Percentiles rank a stretch among this genome's conserved stretches.
These are phyloP conservation scores for Polypedilum vanderplanki DNA, from an alignment of 1,140 invertebrate species.

Conservation along the genomic window DNA sequence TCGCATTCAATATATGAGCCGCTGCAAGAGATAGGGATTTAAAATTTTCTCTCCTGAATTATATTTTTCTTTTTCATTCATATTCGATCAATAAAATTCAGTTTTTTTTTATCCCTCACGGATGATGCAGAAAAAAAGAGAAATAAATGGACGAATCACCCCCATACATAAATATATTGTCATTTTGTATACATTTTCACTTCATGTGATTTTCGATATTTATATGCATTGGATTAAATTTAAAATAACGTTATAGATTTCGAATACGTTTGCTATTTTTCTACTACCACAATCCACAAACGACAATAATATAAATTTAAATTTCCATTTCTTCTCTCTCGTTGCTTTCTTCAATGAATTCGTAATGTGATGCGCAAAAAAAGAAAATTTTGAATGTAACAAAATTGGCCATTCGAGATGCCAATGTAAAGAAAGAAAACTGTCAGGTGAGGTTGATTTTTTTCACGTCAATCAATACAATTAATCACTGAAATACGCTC, in stretches of 20 bases:
- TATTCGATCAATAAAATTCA: constrained; percentile 1
- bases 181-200: constrained; percentile 16
- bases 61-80: background rate
- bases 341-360: background rate
- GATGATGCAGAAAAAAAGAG: background rate
- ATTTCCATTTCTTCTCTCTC: background rate
- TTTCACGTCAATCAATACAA: constrained; percentile 9
- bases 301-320: constrained; percentile 28
- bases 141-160: background rate
- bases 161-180: constrained; percentile 9
- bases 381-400: background rate
- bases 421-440: too few relatives aligned
- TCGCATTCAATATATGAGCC: background rate
- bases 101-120: background rate
- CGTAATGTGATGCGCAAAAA: constrained; percentile 4
- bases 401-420: background rate
- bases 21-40: background rate
- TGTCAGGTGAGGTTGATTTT: constrained; percentile 8
- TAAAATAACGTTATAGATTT: constrained; percentile 16
- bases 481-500: constrained; percentile 1
- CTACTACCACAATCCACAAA: constrained; percentile 10
- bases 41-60: background rate
- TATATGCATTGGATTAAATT: constrained; percentile 25
- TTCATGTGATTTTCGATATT: constrained; percentile 22
- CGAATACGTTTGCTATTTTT: background rate